phyloP scores from a whole-genome alignment of 2,113 vertebrate genomes.

The Lethenteron reissneri region DNA sequence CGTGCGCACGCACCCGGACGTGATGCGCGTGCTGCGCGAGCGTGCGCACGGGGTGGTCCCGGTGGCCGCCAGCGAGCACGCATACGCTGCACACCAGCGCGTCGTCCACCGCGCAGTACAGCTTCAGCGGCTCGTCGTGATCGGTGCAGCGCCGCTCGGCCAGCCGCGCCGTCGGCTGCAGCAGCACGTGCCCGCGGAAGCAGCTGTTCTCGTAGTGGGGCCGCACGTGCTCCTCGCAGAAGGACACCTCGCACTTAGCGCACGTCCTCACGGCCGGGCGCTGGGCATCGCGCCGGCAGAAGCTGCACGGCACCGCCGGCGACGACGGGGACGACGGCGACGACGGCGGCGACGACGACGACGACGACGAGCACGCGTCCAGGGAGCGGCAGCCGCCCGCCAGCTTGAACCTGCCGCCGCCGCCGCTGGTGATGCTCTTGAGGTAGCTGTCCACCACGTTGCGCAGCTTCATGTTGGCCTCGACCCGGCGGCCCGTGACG shows the following conservation, averaged over 20 bases:
- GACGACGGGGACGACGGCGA: no score
- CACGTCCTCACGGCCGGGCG: conserved; percentile 33
- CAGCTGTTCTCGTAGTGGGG: conserved; percentile 28
- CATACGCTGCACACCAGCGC: conserved; percentile 36
- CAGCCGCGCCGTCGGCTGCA: conserved; percentile 24
- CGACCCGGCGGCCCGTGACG: no score
- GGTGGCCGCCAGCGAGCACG: conserved; percentile 28
- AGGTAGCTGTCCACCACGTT: no score
- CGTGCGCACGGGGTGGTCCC: conserved; percentile 16
- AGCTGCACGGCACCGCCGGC: conserved; percentile 22
- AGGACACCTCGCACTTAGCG: conserved; percentile 35
- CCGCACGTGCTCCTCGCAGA: conserved; percentile 31
- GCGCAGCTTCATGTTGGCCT: no score
- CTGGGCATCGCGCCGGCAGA: conserved; percentile 18
- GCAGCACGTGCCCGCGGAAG: conserved; percentile 32
- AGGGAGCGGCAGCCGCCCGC: no score
- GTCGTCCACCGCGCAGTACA: conserved; percentile 31
- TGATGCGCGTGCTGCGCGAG: background rate
- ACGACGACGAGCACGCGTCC: no score
- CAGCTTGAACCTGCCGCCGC: no score
- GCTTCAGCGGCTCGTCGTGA: conserved; percentile 37
- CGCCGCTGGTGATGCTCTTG: no score
- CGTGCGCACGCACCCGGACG: no score
- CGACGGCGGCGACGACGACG: no score
- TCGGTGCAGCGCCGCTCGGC: conserved; percentile 30